Evolutionary conservation across 2,797 vertebrate genomes (phyloP), one percentile per base, ranked within the genome.

Genomic region (Melanotaenia trifasciata): DNA sequence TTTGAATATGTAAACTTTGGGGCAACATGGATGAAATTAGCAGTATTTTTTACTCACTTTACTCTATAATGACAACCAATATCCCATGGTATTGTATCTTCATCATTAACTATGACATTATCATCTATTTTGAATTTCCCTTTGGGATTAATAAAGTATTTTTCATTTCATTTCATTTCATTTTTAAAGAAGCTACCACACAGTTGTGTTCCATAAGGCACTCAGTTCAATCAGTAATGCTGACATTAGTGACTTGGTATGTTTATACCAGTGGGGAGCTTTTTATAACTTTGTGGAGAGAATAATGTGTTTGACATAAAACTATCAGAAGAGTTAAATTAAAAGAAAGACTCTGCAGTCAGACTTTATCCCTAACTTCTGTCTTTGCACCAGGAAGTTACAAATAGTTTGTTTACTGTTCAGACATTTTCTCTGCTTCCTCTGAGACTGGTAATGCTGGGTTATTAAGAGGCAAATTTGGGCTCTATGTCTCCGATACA

Each of bases 351-450:
- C 4, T 50, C 9, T 18, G 47, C 51, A 11, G 5, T 58, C 16
- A 60, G 56, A 53, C 35, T 38, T 63, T 1, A 1, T 40, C 28
- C 33, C 61, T 6, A 1, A 69, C 62, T 57, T 30, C 50, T 26
- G 33, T 26, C 28, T 45, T 33, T 58, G 16, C 9, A 22, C 45
- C 79, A 81, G 83, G 84, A 86, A 86, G 73, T 74, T 36, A n/a
- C 51, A 72, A 77, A 77, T 14, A 16, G 33, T 71, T 84, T 90
- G 80, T 88, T 85, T 85, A 86, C 38, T 45, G 20, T 35, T 6
- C 30, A 69, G 16, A 50, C 0, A 13, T 47, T 58, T 13, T 18
- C 24, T 83, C 60, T 64, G 79, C 78, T 79, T 85, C 83, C 88
- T 80, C 56, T 79, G 66, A 64, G 71, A 76, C 63, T 45, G 70